Evolutionary conservation across 1,140 invertebrate genomes (phyloP), one percentile per base, ranked within the genome.

Genomic region (Lepidurus couesii): DNA sequence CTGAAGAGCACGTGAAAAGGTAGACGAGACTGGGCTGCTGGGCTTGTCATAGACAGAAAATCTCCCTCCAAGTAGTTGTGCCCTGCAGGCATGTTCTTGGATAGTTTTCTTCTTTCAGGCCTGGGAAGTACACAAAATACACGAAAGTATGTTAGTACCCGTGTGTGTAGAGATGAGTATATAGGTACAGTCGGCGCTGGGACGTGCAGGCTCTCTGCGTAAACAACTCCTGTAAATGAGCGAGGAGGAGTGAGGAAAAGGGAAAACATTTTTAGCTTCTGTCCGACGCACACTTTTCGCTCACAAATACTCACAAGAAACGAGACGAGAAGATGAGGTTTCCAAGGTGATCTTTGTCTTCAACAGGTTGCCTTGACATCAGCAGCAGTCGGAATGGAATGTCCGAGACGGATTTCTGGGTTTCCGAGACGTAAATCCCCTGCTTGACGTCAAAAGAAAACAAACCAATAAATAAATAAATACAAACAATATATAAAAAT

Each of bases 281-380:
- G 53, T 65, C 53, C 53, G 53, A 65, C 1, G 16, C 53, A 65
- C 53, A 65, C 53, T 13, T 65, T 65, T 65, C 53, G 16, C 21
- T 13, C 16, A 65, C 13, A 65, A 16, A 21, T 34, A 34, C 34
- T 34, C 34, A 65, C 16, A 65, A 13, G 47, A 6, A 65, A n/a
- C 2, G 53, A 65, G 21, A 65, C 13, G 21, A 65, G 53, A 13
- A 65, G 53, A 65, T 13, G 53, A 65, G 53, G 53, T 65, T 65
- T n/a, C 53, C 53, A 65, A 16, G 53, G 53, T 65, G 53, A 65
- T 65, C 53, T 65, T 65, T 65, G 53, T 65, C 53, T 21, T 65
- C 53, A 65, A 65, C 53, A 65, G 53, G 53, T 65, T 65, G 53
- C 53, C 53, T 65, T 65, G 53, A 21, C 53, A 65, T 65, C 53